Percentiles rank a stretch among this genome's conserved stretches.
Evolutionary conservation across 2,888 invertebrate species (phyloP).

Genomic region (Reticulitermes lucifugus): DNA sequence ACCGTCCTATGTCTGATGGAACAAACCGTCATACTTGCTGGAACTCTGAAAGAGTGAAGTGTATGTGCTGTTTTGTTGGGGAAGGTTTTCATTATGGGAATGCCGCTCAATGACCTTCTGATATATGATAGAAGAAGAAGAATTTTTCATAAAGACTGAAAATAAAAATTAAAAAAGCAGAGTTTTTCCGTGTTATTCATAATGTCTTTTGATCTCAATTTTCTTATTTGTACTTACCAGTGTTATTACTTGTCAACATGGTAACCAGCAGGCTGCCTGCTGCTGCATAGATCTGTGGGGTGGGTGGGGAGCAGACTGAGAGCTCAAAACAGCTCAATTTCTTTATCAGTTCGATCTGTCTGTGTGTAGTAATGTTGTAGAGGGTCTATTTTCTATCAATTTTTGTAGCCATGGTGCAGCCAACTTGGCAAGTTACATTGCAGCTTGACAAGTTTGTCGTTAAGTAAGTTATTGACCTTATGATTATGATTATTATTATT

Average conservation of each 20-base stretch:
- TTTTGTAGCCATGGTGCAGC: conserved; percentile 44
- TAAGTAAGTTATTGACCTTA: conserved; percentile 47
- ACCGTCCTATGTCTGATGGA: conserved; percentile 29
- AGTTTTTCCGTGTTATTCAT: conserved; percentile 48
- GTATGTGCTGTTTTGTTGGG: conserved; percentile 18
- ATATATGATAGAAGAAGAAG: conserved; percentile 8
- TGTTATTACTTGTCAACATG: conserved; percentile 30
- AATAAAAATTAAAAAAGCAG: conserved; percentile 42
- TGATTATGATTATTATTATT: conserved; percentile 29
- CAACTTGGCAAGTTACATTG: conserved; percentile 34
- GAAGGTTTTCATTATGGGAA: background rate
- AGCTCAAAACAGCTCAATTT: background rate
- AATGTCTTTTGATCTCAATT: conserved; percentile 54
- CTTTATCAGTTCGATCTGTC: conserved; percentile 46
- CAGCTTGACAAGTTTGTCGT: conserved; percentile 6
- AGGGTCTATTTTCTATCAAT: conserved; percentile 50
- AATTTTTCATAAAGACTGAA: conserved; percentile 51
- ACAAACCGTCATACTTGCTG: background rate
- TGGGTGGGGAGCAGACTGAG: background rate
- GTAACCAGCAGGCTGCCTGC: background rate
- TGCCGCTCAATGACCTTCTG: conserved; percentile 33
- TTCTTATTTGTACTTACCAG: conserved; percentile 53
- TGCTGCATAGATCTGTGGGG: conserved; percentile 2
- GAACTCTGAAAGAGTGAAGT: conserved; percentile 9
- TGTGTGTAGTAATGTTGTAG: conserved; percentile 52